A percentile compares a stretch with the other conserved stretches of the same genome.
Evolutionary conservation across 2,888 invertebrate species (phyloP).

Genomic region (Drosophila meridiana): DNA sequence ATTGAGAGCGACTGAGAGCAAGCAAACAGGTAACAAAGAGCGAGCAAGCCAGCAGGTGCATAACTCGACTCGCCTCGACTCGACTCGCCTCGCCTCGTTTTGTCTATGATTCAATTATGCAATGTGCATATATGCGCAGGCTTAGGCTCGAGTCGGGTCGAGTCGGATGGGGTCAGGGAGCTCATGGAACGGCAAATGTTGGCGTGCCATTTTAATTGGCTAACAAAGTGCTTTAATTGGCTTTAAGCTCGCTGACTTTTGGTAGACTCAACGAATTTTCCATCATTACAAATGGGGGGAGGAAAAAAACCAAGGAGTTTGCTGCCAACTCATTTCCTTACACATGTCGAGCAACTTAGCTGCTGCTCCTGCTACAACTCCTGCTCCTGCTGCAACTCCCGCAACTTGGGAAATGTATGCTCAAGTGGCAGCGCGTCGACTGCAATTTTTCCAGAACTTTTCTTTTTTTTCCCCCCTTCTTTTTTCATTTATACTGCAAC

Average conservation of each 20-base stretch:
- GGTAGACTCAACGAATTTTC: conserved; percentile 24
- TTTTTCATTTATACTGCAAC: conserved; percentile 17
- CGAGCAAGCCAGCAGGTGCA: conserved; percentile 16
- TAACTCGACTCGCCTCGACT: conserved; percentile 12
- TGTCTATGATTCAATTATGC: conserved; percentile 74
- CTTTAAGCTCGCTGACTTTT: conserved; percentile 52
- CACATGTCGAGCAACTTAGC: conserved; percentile 39
- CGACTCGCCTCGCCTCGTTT: conserved; percentile 22
- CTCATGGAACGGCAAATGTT: conserved; percentile 29
- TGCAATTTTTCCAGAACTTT: conserved; percentile 18
- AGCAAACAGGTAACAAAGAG: conserved; percentile 40
- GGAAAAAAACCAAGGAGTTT: conserved; percentile 5
- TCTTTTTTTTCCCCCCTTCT: not conserved
- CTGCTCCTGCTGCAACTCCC: not conserved
- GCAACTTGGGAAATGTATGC: conserved; percentile 33
- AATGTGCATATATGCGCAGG: conserved; percentile 49
- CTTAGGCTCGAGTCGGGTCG: conserved; percentile 6
- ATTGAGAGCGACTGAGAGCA: conserved; percentile 61
- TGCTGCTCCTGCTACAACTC: not conserved
- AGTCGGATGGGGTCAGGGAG: conserved; percentile 27
- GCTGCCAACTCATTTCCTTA: conserved; percentile 17
- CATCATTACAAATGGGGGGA: conserved; percentile 3
- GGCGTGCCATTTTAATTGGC: conserved; percentile 67
- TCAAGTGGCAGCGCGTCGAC: conserved; percentile 27
- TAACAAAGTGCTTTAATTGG: conserved; percentile 74